These are phyloP conservation scores for Stomorhina lunata DNA, from an alignment of 2,888 invertebrate genomes.

Conservation along the genomic window DNA sequence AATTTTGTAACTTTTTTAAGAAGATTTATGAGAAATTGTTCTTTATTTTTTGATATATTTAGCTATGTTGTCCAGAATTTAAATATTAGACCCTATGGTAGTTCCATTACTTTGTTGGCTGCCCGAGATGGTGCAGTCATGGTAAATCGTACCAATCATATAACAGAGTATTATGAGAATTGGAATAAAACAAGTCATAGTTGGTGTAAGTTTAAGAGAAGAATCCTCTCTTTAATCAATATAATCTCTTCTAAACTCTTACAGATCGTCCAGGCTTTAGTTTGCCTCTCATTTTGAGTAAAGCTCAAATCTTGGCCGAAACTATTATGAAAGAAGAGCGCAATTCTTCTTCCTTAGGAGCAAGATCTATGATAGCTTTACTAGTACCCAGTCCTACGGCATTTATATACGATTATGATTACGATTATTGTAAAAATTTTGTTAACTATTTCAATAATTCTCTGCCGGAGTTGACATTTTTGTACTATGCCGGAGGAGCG, in stretches of 20 bases:
- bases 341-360: conserved; percentile 82
- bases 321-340: conserved; percentile 82
- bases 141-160: conserved; percentile 83
- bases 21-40: too few species aligned
- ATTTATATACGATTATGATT: conserved; percentile 81
- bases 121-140: conserved; percentile 84
- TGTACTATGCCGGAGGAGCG: conserved; percentile 83
- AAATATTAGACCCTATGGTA: conserved; percentile 85
- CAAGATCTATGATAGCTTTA: conserved; percentile 84
- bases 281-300: conserved; percentile 82
- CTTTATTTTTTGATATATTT: too few species aligned
- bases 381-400: conserved; percentile 83
- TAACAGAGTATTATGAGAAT: conserved; percentile 83
- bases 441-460: conserved; percentile 82
- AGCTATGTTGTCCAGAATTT: conserved; percentile 83
- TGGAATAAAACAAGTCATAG: conserved; percentile 83
- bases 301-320: conserved; percentile 81
- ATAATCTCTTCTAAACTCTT: conserved; percentile 56
- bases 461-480: conserved; percentile 85
- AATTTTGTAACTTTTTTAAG: conserved; percentile 75
- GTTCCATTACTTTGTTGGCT: conserved; percentile 85
- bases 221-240: not conserved
- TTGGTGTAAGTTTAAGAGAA: conserved; percentile 75
- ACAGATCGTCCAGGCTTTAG: conserved; percentile 83
- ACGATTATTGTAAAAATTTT: conserved; percentile 81